A percentile compares a stretch with the other conserved stretches of the same genome.
phyloP scores from a whole-genome alignment of 2,113 vertebrate genomes.

The Neodontobutis hainanensis region DNA sequence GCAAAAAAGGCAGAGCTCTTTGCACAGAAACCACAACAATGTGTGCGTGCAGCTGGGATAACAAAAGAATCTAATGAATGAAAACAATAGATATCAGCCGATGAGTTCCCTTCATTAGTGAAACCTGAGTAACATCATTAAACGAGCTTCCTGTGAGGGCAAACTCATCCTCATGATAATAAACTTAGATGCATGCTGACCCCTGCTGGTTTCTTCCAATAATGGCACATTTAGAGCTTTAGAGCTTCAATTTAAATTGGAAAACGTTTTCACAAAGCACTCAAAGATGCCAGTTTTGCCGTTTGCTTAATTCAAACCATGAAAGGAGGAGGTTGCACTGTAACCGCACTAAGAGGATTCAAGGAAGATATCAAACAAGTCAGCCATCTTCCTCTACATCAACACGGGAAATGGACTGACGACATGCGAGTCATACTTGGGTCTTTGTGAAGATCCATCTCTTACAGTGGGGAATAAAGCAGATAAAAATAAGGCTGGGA shows the following conservation, averaged over 20 bases:
- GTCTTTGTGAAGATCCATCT: constrained; percentile 17
- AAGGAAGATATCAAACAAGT: constrained; percentile 13
- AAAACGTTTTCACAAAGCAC: background rate
- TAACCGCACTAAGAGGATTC: background rate
- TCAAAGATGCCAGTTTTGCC: background rate
- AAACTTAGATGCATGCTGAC: constrained; percentile 65
- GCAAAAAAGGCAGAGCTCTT: constrained; percentile 19
- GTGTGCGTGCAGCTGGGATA: constrained; percentile 35
- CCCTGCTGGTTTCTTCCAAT: constrained; percentile 64
- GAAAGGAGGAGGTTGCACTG: constrained; percentile 11
- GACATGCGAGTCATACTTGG: constrained; percentile 14
- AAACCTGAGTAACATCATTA: constrained; percentile 27
- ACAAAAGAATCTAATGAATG: constrained; percentile 21
- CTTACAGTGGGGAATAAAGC: constrained; percentile 1
- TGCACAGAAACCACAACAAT: constrained; percentile 23
- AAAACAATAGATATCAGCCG: constrained; percentile 3
- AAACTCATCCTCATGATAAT: background rate
- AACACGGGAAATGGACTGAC: constrained; percentile 9
- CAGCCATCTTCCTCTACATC: constrained; percentile 4
- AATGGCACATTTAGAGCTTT: constrained; percentile 30
- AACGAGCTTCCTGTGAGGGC: constrained; percentile 18
- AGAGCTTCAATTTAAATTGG: background rate
- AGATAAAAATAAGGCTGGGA: background rate
- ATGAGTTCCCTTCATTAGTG: constrained; percentile 4
- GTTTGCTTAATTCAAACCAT: background rate